Evolutionary conservation across 1,140 invertebrate genomes (phyloP).

Genomic region (Dreissena polymorpha): DNA sequence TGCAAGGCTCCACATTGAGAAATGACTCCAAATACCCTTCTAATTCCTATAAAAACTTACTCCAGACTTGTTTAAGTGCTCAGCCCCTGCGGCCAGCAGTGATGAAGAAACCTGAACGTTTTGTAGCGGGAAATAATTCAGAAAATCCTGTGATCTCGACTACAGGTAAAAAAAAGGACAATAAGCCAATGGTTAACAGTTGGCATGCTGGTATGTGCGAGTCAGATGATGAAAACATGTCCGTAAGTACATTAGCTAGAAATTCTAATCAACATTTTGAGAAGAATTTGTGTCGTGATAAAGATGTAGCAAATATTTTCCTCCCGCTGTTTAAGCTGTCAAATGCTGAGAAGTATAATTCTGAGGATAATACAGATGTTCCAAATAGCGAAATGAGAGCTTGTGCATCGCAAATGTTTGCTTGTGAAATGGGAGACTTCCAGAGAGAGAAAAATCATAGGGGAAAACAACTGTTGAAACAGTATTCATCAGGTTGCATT

Average conservation of each 20-base stretch:
- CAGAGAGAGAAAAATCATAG: conserved; percentile 27
- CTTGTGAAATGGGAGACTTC: conserved; percentile 40
- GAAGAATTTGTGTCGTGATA: conserved; percentile 39
- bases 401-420: conserved; percentile 43
- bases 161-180: background rate
- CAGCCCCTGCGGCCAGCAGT: background rate
- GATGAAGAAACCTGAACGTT: background rate
- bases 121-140: background rate
- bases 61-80: conserved; percentile 5
- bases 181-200: conserved; percentile 42
- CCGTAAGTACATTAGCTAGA: conserved; percentile 34
- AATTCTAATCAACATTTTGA: conserved; percentile 45
- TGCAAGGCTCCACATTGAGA: conserved; percentile 12
- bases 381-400: conserved; percentile 51
- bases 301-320: conserved; percentile 48
- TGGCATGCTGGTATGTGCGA: conserved; percentile 38
- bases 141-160: conserved; percentile 3
- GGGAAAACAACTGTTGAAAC: conserved; percentile 27
- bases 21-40: conserved; percentile 45
- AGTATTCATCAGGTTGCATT: conserved; percentile 43
- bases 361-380: conserved; percentile 21
- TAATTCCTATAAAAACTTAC: conserved; percentile 42
- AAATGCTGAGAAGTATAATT: conserved; percentile 1
- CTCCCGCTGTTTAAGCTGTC: conserved; percentile 32
- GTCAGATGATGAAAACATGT: conserved; percentile 47